phyloP scores from a whole-genome alignment of 2,797 vertebrate species.

The Hippocampus kuda region DNA sequence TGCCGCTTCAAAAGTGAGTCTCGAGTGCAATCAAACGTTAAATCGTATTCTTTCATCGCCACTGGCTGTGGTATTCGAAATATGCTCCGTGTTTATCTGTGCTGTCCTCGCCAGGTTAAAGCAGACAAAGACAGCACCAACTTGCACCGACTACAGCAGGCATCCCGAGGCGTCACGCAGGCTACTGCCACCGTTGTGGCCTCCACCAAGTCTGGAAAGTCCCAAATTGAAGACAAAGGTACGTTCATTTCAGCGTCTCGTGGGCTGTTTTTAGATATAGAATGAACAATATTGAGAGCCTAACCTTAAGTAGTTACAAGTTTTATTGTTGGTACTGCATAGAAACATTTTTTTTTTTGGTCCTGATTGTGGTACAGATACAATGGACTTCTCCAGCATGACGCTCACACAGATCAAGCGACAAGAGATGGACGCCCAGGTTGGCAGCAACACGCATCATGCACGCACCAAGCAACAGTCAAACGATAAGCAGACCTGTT shows the following conservation, averaged over 20 bases:
- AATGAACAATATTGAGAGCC: background rate
- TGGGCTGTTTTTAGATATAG: background rate
- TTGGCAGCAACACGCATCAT: constrained; percentile 31
- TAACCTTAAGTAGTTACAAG: background rate
- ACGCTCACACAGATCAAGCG: constrained; percentile 96
- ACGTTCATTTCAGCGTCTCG: constrained; percentile 11
- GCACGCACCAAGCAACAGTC: background rate
- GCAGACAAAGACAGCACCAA: constrained; percentile 89
- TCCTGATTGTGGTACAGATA: constrained; percentile 63
- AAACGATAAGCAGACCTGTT: background rate
- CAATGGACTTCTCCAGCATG: constrained; percentile 94
- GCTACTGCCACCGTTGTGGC: constrained; percentile 87
- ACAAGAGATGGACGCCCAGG: constrained; percentile 97
- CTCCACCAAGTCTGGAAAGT: constrained; percentile 88
- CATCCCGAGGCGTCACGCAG: constrained; percentile 85
- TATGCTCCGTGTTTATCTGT: background rate
- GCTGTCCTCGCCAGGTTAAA: constrained; percentile 74
- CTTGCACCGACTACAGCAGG: constrained; percentile 79
- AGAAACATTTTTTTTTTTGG: background rate
- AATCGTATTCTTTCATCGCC: too few species aligned
- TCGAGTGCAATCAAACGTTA: background rate
- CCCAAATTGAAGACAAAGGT: constrained; percentile 91
- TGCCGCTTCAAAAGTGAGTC: constrained; percentile 87
- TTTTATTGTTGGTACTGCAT: background rate
- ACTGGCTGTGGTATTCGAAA: background rate